Evolutionary conservation across 2,113 vertebrate genomes (phyloP).

Genomic region (Alouatta palliata): DNA sequence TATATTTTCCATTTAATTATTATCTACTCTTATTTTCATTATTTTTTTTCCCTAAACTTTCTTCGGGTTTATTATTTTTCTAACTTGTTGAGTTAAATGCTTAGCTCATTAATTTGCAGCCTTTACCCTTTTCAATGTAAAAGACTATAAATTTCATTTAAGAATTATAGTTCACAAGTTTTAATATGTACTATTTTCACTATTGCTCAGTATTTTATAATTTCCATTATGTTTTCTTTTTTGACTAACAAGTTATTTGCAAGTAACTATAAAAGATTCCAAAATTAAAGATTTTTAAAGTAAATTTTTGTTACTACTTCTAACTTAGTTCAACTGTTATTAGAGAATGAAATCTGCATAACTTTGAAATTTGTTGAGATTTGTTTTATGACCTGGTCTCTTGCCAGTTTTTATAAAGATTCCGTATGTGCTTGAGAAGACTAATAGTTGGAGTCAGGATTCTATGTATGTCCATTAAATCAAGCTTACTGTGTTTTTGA

Average conservation of each 20-base stretch:
- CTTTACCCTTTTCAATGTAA: neutral
- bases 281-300: neutral
- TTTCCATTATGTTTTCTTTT: conserved; percentile 12
- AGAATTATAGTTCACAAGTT: conserved; percentile 12
- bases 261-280: neutral
- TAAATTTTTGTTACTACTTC: conserved; percentile 17
- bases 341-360: neutral
- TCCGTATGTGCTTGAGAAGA: neutral
- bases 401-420: conserved; percentile 35
- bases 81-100: conserved; percentile 20
- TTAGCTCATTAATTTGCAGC: conserved; percentile 27
- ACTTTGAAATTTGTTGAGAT: conserved; percentile 7
- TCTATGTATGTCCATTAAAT: neutral
- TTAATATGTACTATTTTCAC: neutral
- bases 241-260: neutral
- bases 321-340: neutral
- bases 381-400: neutral
- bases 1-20: conserved; percentile 27
- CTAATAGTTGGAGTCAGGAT: neutral
- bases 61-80: neutral
- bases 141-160: neutral
- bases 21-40: conserved; percentile 33
- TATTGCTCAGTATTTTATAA: neutral
- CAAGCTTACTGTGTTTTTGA: neutral
- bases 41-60: conserved; percentile 16